Evolutionary conservation across 2,113 vertebrate species (phyloP), one percentile per base, ranked within the genome.

Genomic region (Rhynchomys soricoides): DNA sequence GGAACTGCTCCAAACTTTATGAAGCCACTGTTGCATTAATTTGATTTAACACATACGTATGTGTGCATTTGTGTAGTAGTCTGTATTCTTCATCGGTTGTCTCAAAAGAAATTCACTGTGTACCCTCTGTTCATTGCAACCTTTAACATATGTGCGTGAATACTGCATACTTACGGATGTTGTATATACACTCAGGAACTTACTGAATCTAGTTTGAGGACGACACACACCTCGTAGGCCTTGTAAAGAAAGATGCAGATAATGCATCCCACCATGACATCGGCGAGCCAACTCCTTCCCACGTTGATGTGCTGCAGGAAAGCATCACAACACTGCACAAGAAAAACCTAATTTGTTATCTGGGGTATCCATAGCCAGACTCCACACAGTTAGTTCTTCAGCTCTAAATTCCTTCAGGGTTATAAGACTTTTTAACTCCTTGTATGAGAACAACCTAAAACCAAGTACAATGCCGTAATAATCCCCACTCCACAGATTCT

Each of bases 1-100:
- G 79, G 68, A 96, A 95, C 95, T 70, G 91, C 88, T 62, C 90
- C 66, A 94, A 74, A 89, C 95, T 90, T 90, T 95, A 31, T 79
- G 22, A 95, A 81, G 87, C 26, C 82, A 48, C 83, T 37, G 22
- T 71, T 93, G 83, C 37, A 71, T 86, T 59, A 11, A 71, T 74
- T 93, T 91, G 34, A 13, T 81, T 89, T 21, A 9, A 34, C 15
- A 4, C 13, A 7, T 40, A 34, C 13, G 5, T 62, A 19, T 43
- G 37, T 50, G 15, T 50, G 21, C 21, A n/a, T 91, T 90, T 78
- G 71, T 43, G 7, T 0, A 12, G 50, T 45, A 6, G 34, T 73
- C 2, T 21, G 10, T 50, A 17, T 78, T 86, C 66, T 34, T 66
- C 77, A 10, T 75, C 0, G 2, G 11, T 68, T 68, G 5, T 48